Base-by-base conservation (phyloP, 2,888 invertebrate genomes). In the Polyploca ridens region DNA sequence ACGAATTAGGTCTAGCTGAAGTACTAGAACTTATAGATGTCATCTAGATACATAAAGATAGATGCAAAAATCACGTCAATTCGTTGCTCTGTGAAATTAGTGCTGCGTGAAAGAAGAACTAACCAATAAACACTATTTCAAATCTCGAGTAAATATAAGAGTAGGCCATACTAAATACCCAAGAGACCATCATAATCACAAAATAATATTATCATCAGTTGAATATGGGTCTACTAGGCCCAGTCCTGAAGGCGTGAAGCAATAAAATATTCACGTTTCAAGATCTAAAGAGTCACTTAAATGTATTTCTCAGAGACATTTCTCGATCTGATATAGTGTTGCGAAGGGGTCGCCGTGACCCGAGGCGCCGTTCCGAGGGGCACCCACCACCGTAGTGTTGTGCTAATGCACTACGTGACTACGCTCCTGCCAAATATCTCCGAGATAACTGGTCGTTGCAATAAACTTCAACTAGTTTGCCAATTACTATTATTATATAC, bases 381-480 rank as follows among this genome's bases (percentile, higher is more conserved):
- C 82, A 74, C 76, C 67, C 73, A 68, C 66, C 74, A 71, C 70
- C 78, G 70, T 77, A 84, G 85, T 88, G 82, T 85, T 81, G 87
- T 88, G 89, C 84, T 87, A 89, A 90, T 87, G 88, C 82, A 73
- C 70, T 86, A 86, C 86, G 85, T 85, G 86, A 83, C 83, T 74
- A 75, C 67, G 63, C 71, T 67, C 64, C 68, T 69, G 75, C 76
- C 74, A 76, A 54, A 54, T 54, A 19, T 54, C 14, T n/a, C 54
- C 19, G 19, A 54, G 54, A 54, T 54, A 54, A 10, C 19, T 8
- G 54, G 3, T 62, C 64, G 63, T 59, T 63, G 61, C 38, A 46
- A 57, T 62, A 62, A 58, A 59, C 58, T 54, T 46, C 33, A 60
- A 41, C 63, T 49, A 64, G 62, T 64, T 64, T 64, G 59, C 44